Evolutionary conservation across 2,113 vertebrate species (phyloP).

Genomic region (Oreochromis niloticus): DNA sequence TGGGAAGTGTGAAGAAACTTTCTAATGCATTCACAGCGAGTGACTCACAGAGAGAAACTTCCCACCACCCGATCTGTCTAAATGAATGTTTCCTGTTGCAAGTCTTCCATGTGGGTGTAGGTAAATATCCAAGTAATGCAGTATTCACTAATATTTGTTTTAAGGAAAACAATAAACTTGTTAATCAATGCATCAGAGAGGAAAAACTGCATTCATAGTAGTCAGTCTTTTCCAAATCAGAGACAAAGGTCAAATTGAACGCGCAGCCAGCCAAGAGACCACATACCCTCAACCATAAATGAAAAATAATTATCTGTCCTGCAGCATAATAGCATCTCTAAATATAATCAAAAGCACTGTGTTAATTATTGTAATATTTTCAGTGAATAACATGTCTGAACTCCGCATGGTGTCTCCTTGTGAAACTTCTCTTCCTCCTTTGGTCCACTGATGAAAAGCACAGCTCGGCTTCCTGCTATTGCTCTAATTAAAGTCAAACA

Average conservation of each 20-base stretch:
- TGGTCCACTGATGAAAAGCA: slow-evolving; percentile 40
- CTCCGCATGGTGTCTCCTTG: slow-evolving; percentile 31
- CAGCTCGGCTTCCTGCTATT: slow-evolving; percentile 47
- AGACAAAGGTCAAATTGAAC: background rate
- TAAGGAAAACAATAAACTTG: background rate
- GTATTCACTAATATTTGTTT: background rate
- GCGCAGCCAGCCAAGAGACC: background rate
- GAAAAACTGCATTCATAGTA: background rate
- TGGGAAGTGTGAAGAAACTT: background rate
- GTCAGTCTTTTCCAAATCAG: background rate
- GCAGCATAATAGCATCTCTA: background rate
- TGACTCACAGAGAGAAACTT: slow-evolving; percentile 11
- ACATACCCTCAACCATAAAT: background rate
- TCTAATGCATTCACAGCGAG: background rate
- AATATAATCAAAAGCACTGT: slow-evolving; percentile 15
- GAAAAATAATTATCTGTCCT: background rate
- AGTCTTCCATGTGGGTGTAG: background rate
- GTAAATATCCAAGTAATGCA: background rate
- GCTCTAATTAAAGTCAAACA: slow-evolving; percentile 60
- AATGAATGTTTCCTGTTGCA: slow-evolving; percentile 23
- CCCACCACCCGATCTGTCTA: background rate
- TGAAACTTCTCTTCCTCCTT: slow-evolving; percentile 18
- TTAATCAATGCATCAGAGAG: background rate
- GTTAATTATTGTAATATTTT: slow-evolving; percentile 20
- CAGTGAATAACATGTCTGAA: slow-evolving; percentile 33